Evolutionary conservation across 2,888 invertebrate species (phyloP).

Genomic region (Ectropis crepuscularia): DNA sequence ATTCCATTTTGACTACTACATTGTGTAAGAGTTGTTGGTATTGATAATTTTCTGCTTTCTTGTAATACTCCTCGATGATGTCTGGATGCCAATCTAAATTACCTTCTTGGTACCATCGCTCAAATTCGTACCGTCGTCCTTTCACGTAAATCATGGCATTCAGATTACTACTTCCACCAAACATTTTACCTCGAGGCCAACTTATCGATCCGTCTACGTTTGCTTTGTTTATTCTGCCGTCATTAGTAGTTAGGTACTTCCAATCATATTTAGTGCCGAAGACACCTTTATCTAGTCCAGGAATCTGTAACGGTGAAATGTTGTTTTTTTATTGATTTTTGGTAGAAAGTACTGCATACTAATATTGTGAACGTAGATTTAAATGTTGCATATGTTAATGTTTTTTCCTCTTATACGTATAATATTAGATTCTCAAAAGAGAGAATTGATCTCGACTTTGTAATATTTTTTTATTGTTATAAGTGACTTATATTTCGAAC

Average conservation of each 20-base stretch:
- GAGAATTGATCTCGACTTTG: too few species aligned
- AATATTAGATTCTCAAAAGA: too few species aligned
- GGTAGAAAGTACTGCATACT: too few species aligned
- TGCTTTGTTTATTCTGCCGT: constrained; percentile 89
- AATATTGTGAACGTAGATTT: too few species aligned
- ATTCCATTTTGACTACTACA: constrained; percentile 49
- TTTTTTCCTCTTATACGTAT: too few species aligned
- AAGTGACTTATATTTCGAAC: too few species aligned
- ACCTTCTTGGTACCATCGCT: constrained; percentile 80
- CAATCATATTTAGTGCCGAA: constrained; percentile 87
- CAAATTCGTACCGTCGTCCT: constrained; percentile 78
- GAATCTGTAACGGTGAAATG: constrained; percentile 48
- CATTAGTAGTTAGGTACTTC: constrained; percentile 92
- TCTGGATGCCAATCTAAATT: constrained; percentile 83
- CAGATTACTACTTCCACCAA: constrained; percentile 84
- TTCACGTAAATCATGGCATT: constrained; percentile 85
- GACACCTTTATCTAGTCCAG: constrained; percentile 43
- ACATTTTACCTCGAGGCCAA: constrained; percentile 87
- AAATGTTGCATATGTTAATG: too few species aligned
- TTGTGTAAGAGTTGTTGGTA: constrained; percentile 49
- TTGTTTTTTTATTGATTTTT: too few species aligned
- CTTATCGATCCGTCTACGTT: constrained; percentile 56
- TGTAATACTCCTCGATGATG: constrained; percentile 74
- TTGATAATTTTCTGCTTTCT: constrained; percentile 79
- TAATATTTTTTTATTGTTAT: too few species aligned